A percentile compares a stretch with the other conserved stretches of the same genome.
phyloP scores from a whole-genome alignment of 2,797 vertebrate genomes.

The Dermochelys coriacea region DNA sequence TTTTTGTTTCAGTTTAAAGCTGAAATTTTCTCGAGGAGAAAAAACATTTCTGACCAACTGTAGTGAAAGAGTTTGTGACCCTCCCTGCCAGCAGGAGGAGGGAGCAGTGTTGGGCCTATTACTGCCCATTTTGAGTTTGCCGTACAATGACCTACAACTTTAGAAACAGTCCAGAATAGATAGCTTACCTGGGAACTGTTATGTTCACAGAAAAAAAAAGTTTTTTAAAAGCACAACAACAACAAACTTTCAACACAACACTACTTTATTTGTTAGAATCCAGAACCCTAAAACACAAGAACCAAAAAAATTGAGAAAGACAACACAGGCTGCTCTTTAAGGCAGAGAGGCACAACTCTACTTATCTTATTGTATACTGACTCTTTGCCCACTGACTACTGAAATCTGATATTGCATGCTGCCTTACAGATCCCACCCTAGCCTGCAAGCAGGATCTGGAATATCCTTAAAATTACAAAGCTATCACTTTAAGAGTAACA shows the following conservation, averaged over 20 bases:
- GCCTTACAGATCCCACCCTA: neutral
- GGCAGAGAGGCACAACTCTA: neutral
- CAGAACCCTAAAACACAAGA: neutral
- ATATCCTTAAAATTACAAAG: neutral
- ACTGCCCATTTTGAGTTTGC: neutral
- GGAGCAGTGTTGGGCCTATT: neutral
- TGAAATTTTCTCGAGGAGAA: neutral
- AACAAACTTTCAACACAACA: neutral
- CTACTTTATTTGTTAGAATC: neutral
- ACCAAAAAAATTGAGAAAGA: neutral
- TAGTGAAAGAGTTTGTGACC: neutral
- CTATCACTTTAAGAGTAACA: too few species aligned
- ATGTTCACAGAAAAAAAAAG: neutral
- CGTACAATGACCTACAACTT: rapidly evolving
- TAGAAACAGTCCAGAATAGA: neutral
- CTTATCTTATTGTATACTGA: neutral
- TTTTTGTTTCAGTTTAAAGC: neutral
- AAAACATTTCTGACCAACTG: neutral
- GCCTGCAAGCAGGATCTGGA: neutral
- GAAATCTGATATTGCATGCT: neutral
- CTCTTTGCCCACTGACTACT: neutral
- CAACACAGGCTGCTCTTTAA: neutral
- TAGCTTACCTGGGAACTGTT: neutral
- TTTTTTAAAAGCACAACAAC: neutral
- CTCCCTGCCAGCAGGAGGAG: neutral